These are phyloP conservation scores for Datnioides undecimradiatus DNA, from an alignment of 2,113 vertebrate species.

Conservation along the genomic window DNA sequence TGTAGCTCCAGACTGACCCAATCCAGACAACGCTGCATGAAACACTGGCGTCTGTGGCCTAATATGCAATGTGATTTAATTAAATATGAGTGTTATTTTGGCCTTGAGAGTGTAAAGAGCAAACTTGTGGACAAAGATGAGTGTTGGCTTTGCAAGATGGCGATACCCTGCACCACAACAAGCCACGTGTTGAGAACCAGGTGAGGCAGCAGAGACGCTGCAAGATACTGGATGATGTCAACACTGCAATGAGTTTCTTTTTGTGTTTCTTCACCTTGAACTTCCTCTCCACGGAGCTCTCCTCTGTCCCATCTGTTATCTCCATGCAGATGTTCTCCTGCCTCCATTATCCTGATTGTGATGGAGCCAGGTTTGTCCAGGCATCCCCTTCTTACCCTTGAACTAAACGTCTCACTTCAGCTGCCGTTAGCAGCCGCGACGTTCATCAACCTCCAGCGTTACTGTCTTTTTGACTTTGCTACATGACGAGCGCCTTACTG, in stretches of 20 bases:
- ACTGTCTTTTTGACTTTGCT: conserved; percentile 38
- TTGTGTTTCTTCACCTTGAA: background rate
- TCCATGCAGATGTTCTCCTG: conserved; percentile 31
- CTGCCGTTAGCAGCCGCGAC: conserved; percentile 2
- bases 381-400: conserved; percentile 9
- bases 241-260: no score
- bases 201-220: no score
- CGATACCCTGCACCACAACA: no score
- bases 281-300: background rate
- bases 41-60: no score
- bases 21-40: no score
- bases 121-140: no score
- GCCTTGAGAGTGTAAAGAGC: no score
- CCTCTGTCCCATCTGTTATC: conserved; percentile 38
- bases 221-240: background rate
- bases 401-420: background rate
- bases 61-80: no score
- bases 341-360: conserved; percentile 39
- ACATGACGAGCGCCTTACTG: background rate
- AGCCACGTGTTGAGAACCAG: no score
- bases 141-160: no score
- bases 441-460: conserved; percentile 12
- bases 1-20: no score
- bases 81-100: no score
- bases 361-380: conserved; percentile 16